Conservation (phyloP, 2,113 vertebrate genomes). For the Menura novaehollandiae region DNA sequence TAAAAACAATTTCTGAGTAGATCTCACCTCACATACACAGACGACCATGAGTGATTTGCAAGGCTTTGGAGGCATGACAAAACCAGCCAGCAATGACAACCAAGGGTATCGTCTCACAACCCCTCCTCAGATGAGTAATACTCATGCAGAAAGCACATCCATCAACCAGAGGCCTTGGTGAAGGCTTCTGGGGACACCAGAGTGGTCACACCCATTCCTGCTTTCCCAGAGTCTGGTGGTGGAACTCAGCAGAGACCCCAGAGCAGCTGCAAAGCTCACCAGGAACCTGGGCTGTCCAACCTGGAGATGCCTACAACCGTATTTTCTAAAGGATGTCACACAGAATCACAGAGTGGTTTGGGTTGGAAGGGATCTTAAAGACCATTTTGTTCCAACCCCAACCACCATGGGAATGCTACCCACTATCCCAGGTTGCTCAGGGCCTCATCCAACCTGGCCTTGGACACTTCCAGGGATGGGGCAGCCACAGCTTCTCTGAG, state of each 20-base stretch:
- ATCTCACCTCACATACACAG: neutral
- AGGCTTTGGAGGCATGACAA: neutral
- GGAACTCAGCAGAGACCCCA: neutral
- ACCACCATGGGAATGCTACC: neutral
- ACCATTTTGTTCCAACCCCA: neutral
- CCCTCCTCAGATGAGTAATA: neutral
- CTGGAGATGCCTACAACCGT: neutral
- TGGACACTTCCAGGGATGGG: neutral
- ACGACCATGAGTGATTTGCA: neutral
- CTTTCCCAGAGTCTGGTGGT: neutral
- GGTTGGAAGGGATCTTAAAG: neutral
- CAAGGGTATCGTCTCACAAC: neutral
- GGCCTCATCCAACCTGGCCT: neutral
- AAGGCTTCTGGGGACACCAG: neutral
- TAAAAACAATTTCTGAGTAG: conserved; percentile 49
- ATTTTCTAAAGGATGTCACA: neutral
- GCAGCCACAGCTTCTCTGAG: neutral
- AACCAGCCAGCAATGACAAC: conserved; percentile 17
- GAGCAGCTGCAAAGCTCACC: neutral
- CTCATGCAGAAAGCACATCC: neutral
- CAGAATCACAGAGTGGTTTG: neutral
- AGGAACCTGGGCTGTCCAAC: neutral
- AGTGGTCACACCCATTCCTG: neutral
- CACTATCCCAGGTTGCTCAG: neutral
- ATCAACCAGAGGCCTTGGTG: neutral